These are phyloP conservation scores for Hyppa rectilinea DNA, from an alignment of 2,888 invertebrate species.

Conservation along the genomic window DNA sequence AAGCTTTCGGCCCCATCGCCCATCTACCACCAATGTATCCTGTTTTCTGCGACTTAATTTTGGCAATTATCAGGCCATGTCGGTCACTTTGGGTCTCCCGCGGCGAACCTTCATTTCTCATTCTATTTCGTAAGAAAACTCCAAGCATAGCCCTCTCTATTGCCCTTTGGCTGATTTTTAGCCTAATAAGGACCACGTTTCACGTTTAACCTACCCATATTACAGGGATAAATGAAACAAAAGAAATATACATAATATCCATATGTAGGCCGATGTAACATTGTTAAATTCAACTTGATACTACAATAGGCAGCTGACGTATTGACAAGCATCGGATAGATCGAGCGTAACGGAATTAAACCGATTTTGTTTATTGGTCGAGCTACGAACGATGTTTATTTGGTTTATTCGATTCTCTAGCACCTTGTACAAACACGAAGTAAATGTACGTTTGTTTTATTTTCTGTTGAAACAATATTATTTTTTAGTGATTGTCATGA, in stretches of 20 bases:
- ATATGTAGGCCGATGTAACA: background rate
- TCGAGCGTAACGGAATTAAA: constrained; percentile 21
- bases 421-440: constrained; percentile 30
- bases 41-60: no score
- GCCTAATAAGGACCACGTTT: no score
- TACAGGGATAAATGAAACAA: background rate
- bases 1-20: no score
- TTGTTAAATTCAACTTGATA: constrained; percentile 33
- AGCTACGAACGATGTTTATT: constrained; percentile 25
- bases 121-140: no score
- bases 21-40: no score
- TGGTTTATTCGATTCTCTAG: constrained; percentile 29
- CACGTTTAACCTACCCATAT: no score
- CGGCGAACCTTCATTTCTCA: no score
- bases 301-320: constrained; percentile 39
- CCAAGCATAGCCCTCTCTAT: no score
- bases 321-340: constrained; percentile 39
- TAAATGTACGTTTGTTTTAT: constrained; percentile 29
- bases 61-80: no score
- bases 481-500: background rate
- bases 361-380: constrained; percentile 34
- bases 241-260: constrained; percentile 13
- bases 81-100: no score
- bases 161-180: no score
- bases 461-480: constrained; percentile 11